phyloP scores from a whole-genome alignment of 2,113 vertebrate species.

The Cebus imitator region DNA sequence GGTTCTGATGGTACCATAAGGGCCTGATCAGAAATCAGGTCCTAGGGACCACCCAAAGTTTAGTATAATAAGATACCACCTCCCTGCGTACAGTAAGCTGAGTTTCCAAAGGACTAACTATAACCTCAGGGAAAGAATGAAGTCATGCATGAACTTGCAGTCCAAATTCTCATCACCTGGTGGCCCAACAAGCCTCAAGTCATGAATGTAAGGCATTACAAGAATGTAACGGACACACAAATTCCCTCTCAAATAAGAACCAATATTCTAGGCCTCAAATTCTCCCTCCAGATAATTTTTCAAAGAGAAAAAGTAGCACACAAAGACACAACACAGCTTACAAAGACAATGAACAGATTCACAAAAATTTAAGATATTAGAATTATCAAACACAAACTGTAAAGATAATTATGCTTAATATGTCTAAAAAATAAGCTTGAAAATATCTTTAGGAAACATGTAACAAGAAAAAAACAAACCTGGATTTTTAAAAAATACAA shows the following conservation, averaged over 20 bases:
- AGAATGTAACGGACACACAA: neutral
- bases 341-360: conserved; percentile 2
- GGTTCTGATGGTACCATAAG: neutral
- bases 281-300: neutral
- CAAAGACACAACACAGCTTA: neutral
- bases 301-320: neutral
- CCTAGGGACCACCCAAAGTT: neutral
- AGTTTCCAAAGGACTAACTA: neutral
- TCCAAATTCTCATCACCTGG: neutral
- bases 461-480: neutral
- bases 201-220: neutral
- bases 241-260: neutral
- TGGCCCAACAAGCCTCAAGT: neutral
- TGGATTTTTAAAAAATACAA: neutral
- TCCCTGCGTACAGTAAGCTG: neutral
- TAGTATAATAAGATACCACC: neutral
- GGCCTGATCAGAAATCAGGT: neutral
- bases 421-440: conserved; percentile 5
- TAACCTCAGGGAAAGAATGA: neutral
- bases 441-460: neutral
- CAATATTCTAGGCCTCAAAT: neutral
- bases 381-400: neutral
- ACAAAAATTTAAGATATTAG: neutral
- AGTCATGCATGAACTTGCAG: neutral
- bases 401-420: neutral